These are phyloP conservation scores for Eulemur rufifrons DNA, from an alignment of 2,113 vertebrate genomes.

Conservation along the genomic window DNA sequence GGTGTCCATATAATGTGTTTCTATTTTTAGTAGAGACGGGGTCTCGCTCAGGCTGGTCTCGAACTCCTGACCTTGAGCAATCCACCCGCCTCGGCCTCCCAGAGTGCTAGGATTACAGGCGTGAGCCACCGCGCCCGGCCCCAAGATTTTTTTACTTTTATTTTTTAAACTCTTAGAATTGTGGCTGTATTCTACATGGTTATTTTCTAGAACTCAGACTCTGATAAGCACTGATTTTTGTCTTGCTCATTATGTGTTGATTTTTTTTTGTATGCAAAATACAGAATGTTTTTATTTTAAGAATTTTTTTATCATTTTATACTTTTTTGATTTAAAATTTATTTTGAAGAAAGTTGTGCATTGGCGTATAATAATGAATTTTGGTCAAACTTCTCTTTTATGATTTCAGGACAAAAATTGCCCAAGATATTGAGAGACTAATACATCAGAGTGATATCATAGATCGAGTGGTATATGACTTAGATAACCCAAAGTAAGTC, in stretches of 20 bases:
- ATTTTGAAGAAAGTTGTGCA: slow-evolving; percentile 17
- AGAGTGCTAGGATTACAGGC: no score
- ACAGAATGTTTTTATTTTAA: slow-evolving; percentile 31
- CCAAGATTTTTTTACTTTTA: not conserved
- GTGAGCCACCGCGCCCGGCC: no score
- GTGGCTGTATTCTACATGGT: not conserved
- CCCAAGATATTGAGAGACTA: slow-evolving; percentile 97
- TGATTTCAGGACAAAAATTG: slow-evolving; percentile 94
- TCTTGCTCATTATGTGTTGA: not conserved
- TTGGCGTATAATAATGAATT: slow-evolving; percentile 12
- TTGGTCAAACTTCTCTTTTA: slow-evolving; percentile 66
- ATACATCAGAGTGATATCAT: slow-evolving; percentile 97
- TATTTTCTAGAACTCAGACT: slow-evolving; percentile 21
- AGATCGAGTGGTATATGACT: slow-evolving; percentile 96
- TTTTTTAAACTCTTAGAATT: not conserved
- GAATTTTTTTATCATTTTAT: not conserved
- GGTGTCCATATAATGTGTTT: no score
- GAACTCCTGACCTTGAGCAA: no score
- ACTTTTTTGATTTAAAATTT: not conserved
- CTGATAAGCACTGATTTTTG: not conserved
- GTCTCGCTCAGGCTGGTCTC: no score
- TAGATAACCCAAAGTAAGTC: slow-evolving; percentile 92
- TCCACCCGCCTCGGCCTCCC: no score
- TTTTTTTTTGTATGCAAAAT: not conserved
- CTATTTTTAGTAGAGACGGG: no score